A percentile compares a stretch with the other conserved stretches of the same genome.
Evolutionary conservation across 2,113 vertebrate species (phyloP).

Genomic region (Phalacrocorax pelagicus): DNA sequence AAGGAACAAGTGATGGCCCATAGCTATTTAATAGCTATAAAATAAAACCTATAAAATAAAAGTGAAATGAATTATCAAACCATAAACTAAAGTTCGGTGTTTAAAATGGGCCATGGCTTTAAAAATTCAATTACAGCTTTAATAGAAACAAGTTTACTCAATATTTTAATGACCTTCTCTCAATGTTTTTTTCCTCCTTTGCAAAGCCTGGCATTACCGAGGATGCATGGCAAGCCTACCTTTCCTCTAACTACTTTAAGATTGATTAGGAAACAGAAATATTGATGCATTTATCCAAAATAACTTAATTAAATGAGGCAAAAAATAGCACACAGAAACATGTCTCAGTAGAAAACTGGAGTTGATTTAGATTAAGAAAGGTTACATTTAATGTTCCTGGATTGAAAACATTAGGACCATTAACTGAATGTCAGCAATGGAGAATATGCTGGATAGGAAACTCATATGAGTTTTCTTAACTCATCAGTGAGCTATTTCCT

Average conservation of each 20-base stretch:
- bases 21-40: constrained; percentile 61
- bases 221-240: not conserved
- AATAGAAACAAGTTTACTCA: constrained; percentile 56
- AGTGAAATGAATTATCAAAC: constrained; percentile 58
- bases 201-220: not conserved
- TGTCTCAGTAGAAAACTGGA: not conserved
- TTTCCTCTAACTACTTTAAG: constrained; percentile 45
- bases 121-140: constrained; percentile 49
- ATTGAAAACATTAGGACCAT: not conserved
- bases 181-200: not conserved
- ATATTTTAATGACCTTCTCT: constrained; percentile 46
- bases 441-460: not conserved
- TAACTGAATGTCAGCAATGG: not conserved
- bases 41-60: constrained; percentile 60
- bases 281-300: constrained; percentile 57
- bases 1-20: constrained; percentile 41
- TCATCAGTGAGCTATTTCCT: not conserved
- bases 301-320: constrained; percentile 38
- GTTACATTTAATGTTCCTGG: not conserved
- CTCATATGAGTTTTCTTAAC: not conserved
- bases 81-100: constrained; percentile 47
- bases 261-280: constrained; percentile 63
- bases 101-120: constrained; percentile 26
- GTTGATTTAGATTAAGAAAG: not conserved
- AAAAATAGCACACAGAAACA: constrained; percentile 7